Conservation (phyloP, 2,888 invertebrate genomes). For the Psylliodes chrysocephalus region DNA sequence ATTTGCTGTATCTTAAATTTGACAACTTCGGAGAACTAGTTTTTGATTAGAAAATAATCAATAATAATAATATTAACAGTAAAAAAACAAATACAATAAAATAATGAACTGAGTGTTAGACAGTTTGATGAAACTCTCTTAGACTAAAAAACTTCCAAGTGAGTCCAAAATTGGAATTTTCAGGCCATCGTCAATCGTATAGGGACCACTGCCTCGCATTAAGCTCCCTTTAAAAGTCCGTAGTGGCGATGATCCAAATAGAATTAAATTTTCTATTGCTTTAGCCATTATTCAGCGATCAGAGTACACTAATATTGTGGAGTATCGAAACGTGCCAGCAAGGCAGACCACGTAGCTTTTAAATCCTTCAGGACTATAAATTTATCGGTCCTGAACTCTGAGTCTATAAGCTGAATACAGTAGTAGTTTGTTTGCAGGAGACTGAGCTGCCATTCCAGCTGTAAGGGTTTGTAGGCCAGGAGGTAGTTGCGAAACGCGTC, state of each 20-base stretch:
- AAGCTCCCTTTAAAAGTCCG: slow-evolving; percentile 15
- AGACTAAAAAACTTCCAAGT: too few relatives aligned
- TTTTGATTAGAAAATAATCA: too few relatives aligned
- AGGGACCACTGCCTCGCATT: not conserved
- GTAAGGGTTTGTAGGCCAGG: slow-evolving; percentile 36
- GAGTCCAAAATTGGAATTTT: not conserved
- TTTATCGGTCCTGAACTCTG: slow-evolving; percentile 54
- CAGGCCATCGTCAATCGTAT: not conserved
- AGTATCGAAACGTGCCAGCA: slow-evolving; percentile 37
- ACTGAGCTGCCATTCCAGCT: slow-evolving; percentile 43
- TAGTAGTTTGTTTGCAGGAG: slow-evolving; percentile 54
- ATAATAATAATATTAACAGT: too few relatives aligned
- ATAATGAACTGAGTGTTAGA: too few relatives aligned
- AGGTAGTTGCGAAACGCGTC: too few relatives aligned
- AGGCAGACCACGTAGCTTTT: slow-evolving; percentile 43
- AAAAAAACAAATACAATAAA: too few relatives aligned
- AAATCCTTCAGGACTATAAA: slow-evolving; percentile 56
- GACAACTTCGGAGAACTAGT: too few relatives aligned
- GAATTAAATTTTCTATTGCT: slow-evolving; percentile 27
- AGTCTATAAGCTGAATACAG: slow-evolving; percentile 51
- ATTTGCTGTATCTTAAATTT: too few relatives aligned
- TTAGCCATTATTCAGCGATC: slow-evolving; percentile 38
- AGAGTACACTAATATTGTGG: slow-evolving; percentile 41
- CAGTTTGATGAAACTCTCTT: too few relatives aligned
- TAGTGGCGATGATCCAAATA: slow-evolving; percentile 8